These are phyloP conservation scores for Dallia pectoralis DNA, from an alignment of 2,797 vertebrate genomes.

Conservation along the genomic window DNA sequence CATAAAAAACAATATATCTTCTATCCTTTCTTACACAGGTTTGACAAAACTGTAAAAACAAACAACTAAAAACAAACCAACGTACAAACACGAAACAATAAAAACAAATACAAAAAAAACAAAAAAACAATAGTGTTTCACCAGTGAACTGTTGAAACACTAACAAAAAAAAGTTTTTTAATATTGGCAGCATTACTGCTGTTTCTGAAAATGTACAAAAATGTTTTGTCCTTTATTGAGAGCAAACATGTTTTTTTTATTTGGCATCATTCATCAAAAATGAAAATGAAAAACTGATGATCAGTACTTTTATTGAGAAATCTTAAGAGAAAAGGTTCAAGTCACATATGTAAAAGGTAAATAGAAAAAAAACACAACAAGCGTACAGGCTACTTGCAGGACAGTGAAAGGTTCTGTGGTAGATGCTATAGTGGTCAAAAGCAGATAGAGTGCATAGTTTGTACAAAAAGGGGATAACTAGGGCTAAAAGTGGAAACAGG, in stretches of 20 bases:
- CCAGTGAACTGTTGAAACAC: too few species aligned
- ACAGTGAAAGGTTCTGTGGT: slow-evolving; percentile 81
- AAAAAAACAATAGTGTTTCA: too few species aligned
- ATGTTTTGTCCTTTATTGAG: slow-evolving; percentile 52
- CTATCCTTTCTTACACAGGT: slow-evolving; percentile 89
- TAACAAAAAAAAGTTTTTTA: slow-evolving; percentile 40
- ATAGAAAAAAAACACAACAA: slow-evolving; percentile 61
- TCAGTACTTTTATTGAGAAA: slow-evolving; percentile 68
- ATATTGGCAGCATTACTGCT: slow-evolving; percentile 69
- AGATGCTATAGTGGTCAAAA: slow-evolving; percentile 84
- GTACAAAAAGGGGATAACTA: slow-evolving; percentile 67
- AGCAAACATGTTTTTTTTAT: slow-evolving; percentile 62
- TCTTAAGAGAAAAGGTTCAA: slow-evolving; percentile 79
- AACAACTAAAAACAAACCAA: slow-evolving; percentile 66
- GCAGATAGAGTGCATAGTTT: slow-evolving; percentile 77
- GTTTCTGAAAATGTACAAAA: slow-evolving; percentile 74
- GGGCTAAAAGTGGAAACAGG: slow-evolving; percentile 58
- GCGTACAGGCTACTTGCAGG: slow-evolving; percentile 60
- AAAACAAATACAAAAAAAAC: slow-evolving; percentile 64
- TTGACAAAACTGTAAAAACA: slow-evolving; percentile 83
- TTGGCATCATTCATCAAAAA: slow-evolving; percentile 65
- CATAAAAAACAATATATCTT: slow-evolving; percentile 83
- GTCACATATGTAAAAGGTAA: slow-evolving; percentile 74
- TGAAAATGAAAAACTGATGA: slow-evolving; percentile 56
- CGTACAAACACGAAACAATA: slow-evolving; percentile 68